Evolutionary conservation across 2,797 vertebrate species (phyloP).

Genomic region (Momotus momota): DNA sequence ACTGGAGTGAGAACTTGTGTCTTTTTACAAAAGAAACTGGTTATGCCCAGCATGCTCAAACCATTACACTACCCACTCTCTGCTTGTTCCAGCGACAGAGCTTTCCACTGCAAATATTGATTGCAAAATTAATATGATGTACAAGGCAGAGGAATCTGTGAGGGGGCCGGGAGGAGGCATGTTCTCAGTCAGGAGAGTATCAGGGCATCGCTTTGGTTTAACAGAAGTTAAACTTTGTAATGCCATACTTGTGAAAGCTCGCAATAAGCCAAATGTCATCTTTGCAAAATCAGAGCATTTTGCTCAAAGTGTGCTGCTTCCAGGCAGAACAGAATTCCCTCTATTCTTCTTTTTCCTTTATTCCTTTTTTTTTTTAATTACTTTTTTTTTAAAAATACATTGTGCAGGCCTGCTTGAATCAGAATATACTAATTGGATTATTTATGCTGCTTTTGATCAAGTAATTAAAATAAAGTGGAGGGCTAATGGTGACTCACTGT

Average conservation of each 20-base stretch:
- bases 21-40: neutral
- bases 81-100: neutral
- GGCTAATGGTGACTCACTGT: constrained; percentile 26
- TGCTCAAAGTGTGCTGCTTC: neutral
- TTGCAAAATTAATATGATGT: neutral
- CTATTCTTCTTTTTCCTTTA: neutral
- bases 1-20: neutral
- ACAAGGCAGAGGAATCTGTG: neutral
- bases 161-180: neutral
- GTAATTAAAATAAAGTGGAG: constrained; percentile 46
- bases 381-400: neutral
- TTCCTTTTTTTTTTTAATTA: neutral
- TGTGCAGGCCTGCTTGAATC: neutral
- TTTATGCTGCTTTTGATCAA: constrained; percentile 46
- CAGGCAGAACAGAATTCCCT: neutral
- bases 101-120: neutral
- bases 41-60: neutral
- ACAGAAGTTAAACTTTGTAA: neutral
- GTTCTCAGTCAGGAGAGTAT: neutral
- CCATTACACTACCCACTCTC: neutral
- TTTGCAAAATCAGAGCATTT: constrained; percentile 43
- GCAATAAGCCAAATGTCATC: neutral
- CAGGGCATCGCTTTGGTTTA: neutral
- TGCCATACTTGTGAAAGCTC: neutral
- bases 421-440: constrained; percentile 44